phyloP scores from a whole-genome alignment of 2,888 invertebrate species.

The Epistrophe grossulariae region DNA sequence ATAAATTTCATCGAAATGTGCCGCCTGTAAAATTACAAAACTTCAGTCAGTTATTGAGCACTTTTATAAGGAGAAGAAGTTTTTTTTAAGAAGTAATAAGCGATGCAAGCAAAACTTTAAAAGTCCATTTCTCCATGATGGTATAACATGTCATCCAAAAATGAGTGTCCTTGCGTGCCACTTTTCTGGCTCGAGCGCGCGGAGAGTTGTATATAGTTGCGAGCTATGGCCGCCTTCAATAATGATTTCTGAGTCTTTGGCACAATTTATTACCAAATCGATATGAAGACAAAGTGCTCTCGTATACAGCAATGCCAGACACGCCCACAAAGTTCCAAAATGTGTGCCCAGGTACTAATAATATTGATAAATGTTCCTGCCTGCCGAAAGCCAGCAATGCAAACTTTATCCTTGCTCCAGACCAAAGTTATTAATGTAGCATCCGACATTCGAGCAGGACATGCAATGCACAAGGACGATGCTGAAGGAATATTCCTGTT shows the following conservation, averaged over 20 bases:
- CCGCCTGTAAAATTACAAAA: slow-evolving; percentile 65
- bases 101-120: slow-evolving; percentile 19
- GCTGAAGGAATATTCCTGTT: background rate
- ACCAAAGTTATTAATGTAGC: slow-evolving; percentile 62
- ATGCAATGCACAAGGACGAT: background rate
- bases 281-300: slow-evolving; percentile 42
- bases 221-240: slow-evolving; percentile 2
- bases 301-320: slow-evolving; percentile 38
- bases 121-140: background rate
- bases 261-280: slow-evolving; percentile 55
- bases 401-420: slow-evolving; percentile 41
- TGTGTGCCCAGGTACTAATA: slow-evolving; percentile 69
- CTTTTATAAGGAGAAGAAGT: slow-evolving; percentile 1
- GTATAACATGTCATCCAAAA: slow-evolving; percentile 19
- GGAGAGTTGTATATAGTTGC: background rate
- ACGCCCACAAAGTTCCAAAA: slow-evolving; percentile 65
- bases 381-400: slow-evolving; percentile 59
- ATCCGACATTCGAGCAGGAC: slow-evolving; percentile 33
- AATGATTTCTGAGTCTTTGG: slow-evolving; percentile 45
- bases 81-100: background rate
- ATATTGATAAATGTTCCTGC: slow-evolving; percentile 63
- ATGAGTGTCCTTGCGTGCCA: slow-evolving; percentile 2
- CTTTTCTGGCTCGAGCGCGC: background rate
- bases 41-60: slow-evolving; percentile 13
- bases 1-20: slow-evolving; percentile 44